Conservation (phyloP, 2,888 invertebrate species). For the Blomia tropicalis region DNA sequence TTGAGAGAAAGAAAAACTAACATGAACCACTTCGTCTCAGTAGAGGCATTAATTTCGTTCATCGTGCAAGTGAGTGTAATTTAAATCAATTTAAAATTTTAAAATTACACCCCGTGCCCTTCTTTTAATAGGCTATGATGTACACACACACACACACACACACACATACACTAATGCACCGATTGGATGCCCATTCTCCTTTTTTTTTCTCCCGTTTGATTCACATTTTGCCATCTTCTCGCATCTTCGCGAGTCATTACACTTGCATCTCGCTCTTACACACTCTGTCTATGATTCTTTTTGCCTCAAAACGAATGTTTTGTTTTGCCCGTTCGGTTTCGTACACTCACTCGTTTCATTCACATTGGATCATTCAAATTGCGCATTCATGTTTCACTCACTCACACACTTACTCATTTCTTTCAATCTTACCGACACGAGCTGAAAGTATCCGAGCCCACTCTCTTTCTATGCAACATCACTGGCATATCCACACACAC, state of each 20-base stretch:
- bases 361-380: not conserved
- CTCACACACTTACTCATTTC: no score
- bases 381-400: not conserved
- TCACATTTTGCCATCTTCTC: not conserved
- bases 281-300: no score
- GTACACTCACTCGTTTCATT: not conserved
- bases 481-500: no score
- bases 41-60: conserved; percentile 3
- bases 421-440: no score
- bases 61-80: conserved; percentile 4
- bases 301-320: no score
- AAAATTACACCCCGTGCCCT: conserved; percentile 19
- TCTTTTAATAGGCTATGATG: not conserved
- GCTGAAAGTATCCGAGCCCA: no score
- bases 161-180: conserved; percentile 15
- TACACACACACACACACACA: no score
- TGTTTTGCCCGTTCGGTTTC: not conserved
- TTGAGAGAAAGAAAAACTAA: no score
- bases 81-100: conserved; percentile 19
- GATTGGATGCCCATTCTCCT: no score
- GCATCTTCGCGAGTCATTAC: conserved; percentile 16
- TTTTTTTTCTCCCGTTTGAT: no score
- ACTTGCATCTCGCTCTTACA: conserved; percentile 12
- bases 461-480: no score
- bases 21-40: not conserved